phyloP scores from a whole-genome alignment of 2,888 invertebrate genomes.

The Phaonia tiefii region DNA sequence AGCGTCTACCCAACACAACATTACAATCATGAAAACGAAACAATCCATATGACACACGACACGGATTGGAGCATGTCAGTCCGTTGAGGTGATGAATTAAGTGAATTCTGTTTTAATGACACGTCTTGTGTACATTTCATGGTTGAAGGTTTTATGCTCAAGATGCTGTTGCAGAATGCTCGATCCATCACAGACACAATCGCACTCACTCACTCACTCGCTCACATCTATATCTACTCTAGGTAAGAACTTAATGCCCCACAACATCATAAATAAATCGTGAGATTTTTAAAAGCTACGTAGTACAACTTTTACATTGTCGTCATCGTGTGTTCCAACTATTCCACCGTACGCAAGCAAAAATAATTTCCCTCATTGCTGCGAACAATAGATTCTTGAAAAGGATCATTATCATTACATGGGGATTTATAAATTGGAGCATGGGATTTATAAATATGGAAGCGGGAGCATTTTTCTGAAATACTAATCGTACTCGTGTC shows the following conservation, averaged over 20 bases:
- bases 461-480: slow-evolving; percentile 12
- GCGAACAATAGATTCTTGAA: slow-evolving; percentile 22
- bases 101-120: slow-evolving; percentile 66
- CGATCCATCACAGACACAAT: too few species aligned
- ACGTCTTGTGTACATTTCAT: slow-evolving; percentile 63
- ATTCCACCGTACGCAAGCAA: too few species aligned
- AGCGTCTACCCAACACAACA: too few species aligned
- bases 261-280: slow-evolving; percentile 31
- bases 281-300: slow-evolving; percentile 35
- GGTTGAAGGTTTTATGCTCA: slow-evolving; percentile 48
- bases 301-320: slow-evolving; percentile 16
- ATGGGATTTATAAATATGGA: slow-evolving; percentile 20
- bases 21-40: slow-evolving; percentile 37
- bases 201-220: neutral
- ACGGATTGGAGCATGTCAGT: slow-evolving; percentile 59
- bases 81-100: slow-evolving; percentile 66
- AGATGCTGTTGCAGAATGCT: slow-evolving; percentile 9
- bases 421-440: slow-evolving; percentile 35
- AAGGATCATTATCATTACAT: slow-evolving; percentile 35
- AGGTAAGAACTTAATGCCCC: too few species aligned
- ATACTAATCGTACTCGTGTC: neutral
- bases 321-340: slow-evolving; percentile 9
- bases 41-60: slow-evolving; percentile 63
- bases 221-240: neutral
- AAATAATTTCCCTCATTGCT: neutral